phyloP scores from a whole-genome alignment of 2,797 vertebrate genomes.

The Enteromius viviparus region DNA sequence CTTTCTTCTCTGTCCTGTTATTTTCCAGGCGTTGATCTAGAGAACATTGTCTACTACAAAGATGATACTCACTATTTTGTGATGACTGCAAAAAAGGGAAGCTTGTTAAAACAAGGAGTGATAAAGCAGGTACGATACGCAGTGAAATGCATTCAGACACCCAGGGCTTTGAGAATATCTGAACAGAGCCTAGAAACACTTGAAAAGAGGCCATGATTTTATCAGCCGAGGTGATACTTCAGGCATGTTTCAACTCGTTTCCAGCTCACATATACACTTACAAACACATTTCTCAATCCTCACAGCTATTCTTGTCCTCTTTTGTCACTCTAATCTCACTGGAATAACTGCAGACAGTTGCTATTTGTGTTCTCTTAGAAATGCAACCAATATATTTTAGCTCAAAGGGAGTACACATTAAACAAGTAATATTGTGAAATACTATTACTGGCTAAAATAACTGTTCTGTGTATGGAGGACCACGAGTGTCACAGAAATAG shows the following conservation, averaged over 20 bases:
- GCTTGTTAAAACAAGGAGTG: conserved; percentile 88
- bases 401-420: neutral
- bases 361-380: neutral
- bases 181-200: neutral
- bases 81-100: conserved; percentile 97
- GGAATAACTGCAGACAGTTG: neutral
- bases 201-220: neutral
- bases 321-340: neutral
- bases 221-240: neutral
- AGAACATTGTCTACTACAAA: conserved; percentile 98
- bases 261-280: neutral
- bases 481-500: too few species aligned
- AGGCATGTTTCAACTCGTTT: neutral
- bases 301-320: conserved; percentile 21
- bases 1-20: neutral
- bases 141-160: conserved; percentile 61
- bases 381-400: neutral
- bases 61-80: conserved; percentile 97
- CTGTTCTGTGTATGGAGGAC: neutral
- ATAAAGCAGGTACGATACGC: conserved; percentile 83
- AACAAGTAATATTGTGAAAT: neutral
- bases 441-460: neutral
- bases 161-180: conserved; percentile 46
- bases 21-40: conserved; percentile 89
- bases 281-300: conserved; percentile 9